These are phyloP conservation scores for Apoda limacodes DNA, from an alignment of 2,888 invertebrate genomes.

Conservation along the genomic window DNA sequence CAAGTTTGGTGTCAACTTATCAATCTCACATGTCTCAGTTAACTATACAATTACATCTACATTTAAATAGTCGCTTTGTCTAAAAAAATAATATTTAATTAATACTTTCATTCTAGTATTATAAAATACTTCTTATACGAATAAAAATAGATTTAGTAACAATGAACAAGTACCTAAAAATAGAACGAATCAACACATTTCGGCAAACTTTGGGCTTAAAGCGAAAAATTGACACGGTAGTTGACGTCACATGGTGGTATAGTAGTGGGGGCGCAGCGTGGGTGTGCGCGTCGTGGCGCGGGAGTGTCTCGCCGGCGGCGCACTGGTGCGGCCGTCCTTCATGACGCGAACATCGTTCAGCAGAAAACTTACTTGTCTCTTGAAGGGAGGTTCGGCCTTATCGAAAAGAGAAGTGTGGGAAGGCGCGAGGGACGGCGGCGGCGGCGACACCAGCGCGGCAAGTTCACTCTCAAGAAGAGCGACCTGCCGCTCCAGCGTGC, in stretches of 20 bases:
- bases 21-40: constrained; percentile 51
- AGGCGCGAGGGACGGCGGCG: constrained; percentile 59
- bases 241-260: constrained; percentile 48
- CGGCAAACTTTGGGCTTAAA: constrained; percentile 60
- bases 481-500: constrained; percentile 88
- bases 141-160: constrained; percentile 58
- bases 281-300: constrained; percentile 31
- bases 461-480: constrained; percentile 83
- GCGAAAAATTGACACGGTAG: constrained; percentile 63
- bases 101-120: constrained; percentile 57
- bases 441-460: constrained; percentile 59
- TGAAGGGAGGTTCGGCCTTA: constrained; percentile 75
- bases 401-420: constrained; percentile 72
- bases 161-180: constrained; percentile 65
- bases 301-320: constrained; percentile 35
- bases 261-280: constrained; percentile 28
- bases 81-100: constrained; percentile 58
- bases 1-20: constrained; percentile 48
- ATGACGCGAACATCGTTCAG: constrained; percentile 83
- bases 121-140: constrained; percentile 27
- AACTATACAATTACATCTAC: constrained; percentile 60
- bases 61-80: constrained; percentile 41
- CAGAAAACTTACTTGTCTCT: constrained; percentile 89
- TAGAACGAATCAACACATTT: constrained; percentile 58
- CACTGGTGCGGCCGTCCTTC: constrained; percentile 74